Evolutionary conservation across 2,888 invertebrate genomes (phyloP).

Genomic region (Hypomecis punctinalis): DNA sequence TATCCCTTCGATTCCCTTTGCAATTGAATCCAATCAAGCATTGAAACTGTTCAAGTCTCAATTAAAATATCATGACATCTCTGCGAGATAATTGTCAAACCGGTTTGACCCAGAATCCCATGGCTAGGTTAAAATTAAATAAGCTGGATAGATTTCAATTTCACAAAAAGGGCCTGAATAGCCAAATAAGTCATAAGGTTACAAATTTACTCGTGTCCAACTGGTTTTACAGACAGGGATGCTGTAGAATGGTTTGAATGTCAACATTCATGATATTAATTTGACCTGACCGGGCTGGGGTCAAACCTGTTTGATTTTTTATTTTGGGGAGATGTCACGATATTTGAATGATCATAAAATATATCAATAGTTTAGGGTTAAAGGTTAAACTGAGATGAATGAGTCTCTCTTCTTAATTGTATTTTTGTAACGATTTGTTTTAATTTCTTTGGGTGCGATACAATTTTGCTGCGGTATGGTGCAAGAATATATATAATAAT

Average conservation of each 20-base stretch:
- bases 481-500: too few species aligned
- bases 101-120: constrained; percentile 30
- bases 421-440: too few species aligned
- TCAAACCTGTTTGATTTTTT: background rate
- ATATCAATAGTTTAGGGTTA: constrained; percentile 21
- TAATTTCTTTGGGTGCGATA: too few species aligned
- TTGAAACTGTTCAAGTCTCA: too few species aligned
- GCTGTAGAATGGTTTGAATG: constrained; percentile 24
- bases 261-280: background rate
- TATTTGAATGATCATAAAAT: background rate
- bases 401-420: too few species aligned
- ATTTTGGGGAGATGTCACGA: background rate
- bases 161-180: too few species aligned
- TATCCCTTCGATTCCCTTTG: too few species aligned
- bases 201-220: constrained; percentile 17
- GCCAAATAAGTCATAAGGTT: constrained; percentile 2
- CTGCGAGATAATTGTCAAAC: constrained; percentile 38
- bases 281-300: background rate
- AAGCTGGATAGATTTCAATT: too few species aligned
- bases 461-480: too few species aligned
- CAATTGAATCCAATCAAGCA: too few species aligned
- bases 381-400: constrained; percentile 26
- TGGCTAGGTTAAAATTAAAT: constrained; percentile 32
- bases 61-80: too few species aligned
- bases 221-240: constrained; percentile 29